Percentiles rank a stretch among this genome's conserved stretches.
Evolutionary conservation across 2,113 vertebrate species (phyloP).

Genomic region (Amblyopsis rosae): DNA sequence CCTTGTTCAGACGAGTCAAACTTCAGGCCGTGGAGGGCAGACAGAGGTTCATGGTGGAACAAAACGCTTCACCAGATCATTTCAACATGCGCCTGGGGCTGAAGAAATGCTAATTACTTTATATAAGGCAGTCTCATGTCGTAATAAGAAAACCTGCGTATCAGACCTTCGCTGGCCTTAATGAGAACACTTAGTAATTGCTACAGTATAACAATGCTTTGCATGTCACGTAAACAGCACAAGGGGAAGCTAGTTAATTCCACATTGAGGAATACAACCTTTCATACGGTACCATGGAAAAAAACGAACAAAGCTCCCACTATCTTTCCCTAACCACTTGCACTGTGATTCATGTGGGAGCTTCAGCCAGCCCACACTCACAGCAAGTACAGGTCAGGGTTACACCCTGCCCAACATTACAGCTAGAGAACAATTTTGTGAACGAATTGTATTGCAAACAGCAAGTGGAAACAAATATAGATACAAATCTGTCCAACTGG

Average conservation of each 20-base stretch:
- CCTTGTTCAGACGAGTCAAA: too few species aligned
- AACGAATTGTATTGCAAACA: neutral
- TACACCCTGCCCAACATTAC: constrained; percentile 1
- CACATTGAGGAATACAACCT: constrained; percentile 2
- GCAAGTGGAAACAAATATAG: neutral
- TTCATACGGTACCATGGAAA: neutral
- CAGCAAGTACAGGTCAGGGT: neutral
- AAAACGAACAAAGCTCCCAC: constrained; percentile 1
- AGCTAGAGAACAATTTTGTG: neutral
- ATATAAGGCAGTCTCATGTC: too few species aligned
- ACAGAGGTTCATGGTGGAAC: too few species aligned
- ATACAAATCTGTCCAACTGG: neutral
- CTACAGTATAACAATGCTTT: too few species aligned
- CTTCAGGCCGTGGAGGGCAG: too few species aligned
- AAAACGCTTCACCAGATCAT: too few species aligned
- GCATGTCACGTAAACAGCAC: neutral
- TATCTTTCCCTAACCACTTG: neutral
- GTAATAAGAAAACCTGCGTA: too few species aligned
- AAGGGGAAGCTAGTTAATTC: neutral
- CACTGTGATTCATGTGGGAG: constrained; percentile 4
- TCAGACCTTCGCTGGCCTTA: too few species aligned
- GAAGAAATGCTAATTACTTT: too few species aligned
- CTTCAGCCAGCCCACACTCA: neutral
- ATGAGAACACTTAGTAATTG: too few species aligned
- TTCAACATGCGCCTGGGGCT: too few species aligned